Evolutionary conservation across 2,113 vertebrate species (phyloP).

Genomic region (Galbula dea): DNA sequence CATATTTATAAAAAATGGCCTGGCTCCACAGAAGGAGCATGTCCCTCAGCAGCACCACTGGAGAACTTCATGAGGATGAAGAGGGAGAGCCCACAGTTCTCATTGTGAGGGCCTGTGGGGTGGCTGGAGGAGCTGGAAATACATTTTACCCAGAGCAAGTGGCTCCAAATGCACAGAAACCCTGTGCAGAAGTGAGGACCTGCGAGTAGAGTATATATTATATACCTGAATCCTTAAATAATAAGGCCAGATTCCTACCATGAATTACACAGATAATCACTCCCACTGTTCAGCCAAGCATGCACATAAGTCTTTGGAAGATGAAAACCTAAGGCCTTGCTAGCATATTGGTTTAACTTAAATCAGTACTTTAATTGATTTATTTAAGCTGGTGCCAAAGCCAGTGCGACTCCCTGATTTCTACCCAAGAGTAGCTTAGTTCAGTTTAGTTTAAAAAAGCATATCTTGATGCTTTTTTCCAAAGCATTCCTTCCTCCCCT

Average conservation of each 20-base stretch:
- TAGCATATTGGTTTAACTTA: constrained; percentile 50
- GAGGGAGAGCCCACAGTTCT: background rate
- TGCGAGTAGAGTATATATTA: background rate
- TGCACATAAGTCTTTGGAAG: constrained; percentile 37
- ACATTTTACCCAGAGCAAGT: background rate
- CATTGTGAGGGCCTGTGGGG: rapidly evolving
- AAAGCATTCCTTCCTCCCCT: background rate
- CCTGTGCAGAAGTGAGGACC: background rate
- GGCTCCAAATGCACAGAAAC: background rate
- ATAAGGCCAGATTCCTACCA: background rate
- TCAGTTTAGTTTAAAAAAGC: background rate
- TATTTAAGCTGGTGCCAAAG: constrained; percentile 10
- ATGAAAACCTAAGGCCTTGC: constrained; percentile 53
- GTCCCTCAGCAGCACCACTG: background rate
- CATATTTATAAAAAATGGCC: constrained; percentile 30
- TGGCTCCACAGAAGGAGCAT: background rate
- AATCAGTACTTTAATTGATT: constrained; percentile 53
- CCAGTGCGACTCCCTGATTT: background rate
- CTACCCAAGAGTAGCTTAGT: background rate
- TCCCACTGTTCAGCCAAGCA: constrained; percentile 48
- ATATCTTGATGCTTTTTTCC: rapidly evolving
- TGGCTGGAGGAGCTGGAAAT: background rate
- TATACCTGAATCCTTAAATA: constrained; percentile 26
- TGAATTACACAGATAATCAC: constrained; percentile 52
- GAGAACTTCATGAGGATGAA: background rate